Evolutionary conservation across 2,888 invertebrate genomes (phyloP).

Genomic region (Diachrysia chrysitis): DNA sequence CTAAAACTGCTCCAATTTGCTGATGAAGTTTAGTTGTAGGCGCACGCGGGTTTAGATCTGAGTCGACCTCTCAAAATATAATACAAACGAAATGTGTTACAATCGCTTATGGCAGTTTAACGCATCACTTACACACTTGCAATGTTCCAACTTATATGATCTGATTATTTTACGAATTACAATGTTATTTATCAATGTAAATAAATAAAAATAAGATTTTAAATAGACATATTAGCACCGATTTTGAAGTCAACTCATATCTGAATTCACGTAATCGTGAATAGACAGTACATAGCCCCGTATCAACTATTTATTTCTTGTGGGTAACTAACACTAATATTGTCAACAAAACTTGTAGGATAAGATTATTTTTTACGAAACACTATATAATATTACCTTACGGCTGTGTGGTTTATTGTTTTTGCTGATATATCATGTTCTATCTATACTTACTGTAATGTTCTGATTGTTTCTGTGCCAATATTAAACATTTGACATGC

Average conservation of each 20-base stretch:
- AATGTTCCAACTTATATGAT: constrained; percentile 23
- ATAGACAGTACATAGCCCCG: constrained; percentile 50
- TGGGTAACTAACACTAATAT: constrained; percentile 71
- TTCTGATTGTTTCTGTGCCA: constrained; percentile 71
- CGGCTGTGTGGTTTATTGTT: constrained; percentile 81
- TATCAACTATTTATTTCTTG: constrained; percentile 76
- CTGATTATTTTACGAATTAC: constrained; percentile 47
- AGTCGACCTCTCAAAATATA: constrained; percentile 18
- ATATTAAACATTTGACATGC: constrained; percentile 80
- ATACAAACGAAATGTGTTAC: background rate
- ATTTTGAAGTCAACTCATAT: constrained; percentile 39
- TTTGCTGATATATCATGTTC: constrained; percentile 57
- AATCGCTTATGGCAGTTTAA: background rate
- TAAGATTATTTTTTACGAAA: constrained; percentile 64
- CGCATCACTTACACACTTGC: constrained; percentile 15
- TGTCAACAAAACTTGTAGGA: constrained; percentile 67
- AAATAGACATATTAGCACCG: constrained; percentile 20
- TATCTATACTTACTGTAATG: constrained; percentile 53
- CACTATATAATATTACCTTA: constrained; percentile 50
- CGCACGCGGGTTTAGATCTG: constrained; percentile 48
- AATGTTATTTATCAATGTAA: constrained; percentile 49
- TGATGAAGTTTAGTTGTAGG: constrained; percentile 63
- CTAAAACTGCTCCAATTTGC: constrained; percentile 49
- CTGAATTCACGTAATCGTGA: constrained; percentile 45
- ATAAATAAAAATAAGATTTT: constrained; percentile 38